Percentiles rank a stretch among this genome's conserved stretches.
These are phyloP conservation scores for Enoplolaimus lenunculus DNA, from an alignment of 2,888 invertebrate species.

Conservation along the genomic window DNA sequence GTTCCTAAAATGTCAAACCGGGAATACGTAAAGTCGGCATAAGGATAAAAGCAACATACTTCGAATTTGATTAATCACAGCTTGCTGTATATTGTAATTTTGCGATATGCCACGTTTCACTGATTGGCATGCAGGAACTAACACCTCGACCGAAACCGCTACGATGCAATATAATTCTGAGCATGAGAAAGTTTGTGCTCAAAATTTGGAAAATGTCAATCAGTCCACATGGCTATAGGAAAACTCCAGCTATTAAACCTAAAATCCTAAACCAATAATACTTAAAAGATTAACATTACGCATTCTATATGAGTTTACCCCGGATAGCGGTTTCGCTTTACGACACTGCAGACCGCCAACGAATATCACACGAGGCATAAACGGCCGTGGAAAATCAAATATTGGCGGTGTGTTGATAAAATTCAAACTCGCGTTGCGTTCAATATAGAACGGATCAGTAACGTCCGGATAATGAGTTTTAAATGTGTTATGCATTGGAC, in stretches of 20 bases:
- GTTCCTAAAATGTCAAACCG: constrained; percentile 28
- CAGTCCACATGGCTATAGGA: no score
- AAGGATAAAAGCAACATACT: neutral
- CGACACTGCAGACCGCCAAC: constrained; percentile 38
- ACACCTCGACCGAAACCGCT: no score
- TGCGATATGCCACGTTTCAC: no score
- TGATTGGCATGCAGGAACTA: no score
- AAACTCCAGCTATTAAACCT: no score
- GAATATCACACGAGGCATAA: constrained; percentile 33
- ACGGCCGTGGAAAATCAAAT: constrained; percentile 38
- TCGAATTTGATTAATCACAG: neutral
- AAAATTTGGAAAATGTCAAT: neutral
- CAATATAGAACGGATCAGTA: constrained; percentile 32
- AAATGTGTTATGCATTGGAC: constrained; percentile 33
- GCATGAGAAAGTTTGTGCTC: neutral
- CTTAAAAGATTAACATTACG: no score
- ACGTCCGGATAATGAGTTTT: constrained; percentile 27
- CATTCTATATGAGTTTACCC: constrained; percentile 27
- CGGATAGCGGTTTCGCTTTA: constrained; percentile 29
- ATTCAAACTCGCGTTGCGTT: constrained; percentile 38
- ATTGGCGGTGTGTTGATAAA: constrained; percentile 39
- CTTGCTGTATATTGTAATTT: neutral
- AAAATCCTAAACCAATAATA: no score
- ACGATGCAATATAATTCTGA: neutral
- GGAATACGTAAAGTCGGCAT: neutral